Evolutionary conservation across 2,113 vertebrate species (phyloP).

Genomic region (Crocuta crocuta): DNA sequence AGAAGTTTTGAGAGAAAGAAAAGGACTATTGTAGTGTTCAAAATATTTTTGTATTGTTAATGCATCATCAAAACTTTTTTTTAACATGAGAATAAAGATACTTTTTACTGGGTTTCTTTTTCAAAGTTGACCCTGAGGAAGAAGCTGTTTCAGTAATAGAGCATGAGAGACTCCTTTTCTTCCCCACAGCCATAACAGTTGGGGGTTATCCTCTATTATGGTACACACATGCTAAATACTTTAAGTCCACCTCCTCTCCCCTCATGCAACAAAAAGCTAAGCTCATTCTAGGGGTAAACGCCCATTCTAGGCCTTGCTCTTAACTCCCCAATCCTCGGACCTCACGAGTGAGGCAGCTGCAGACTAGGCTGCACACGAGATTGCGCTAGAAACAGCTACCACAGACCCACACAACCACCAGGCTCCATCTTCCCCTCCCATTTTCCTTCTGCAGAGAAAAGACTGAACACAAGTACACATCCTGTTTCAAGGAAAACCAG

Average conservation of each 20-base stretch:
- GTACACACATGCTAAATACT: background rate
- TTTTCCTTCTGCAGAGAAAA: background rate
- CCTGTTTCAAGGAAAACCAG: background rate
- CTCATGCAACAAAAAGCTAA: background rate
- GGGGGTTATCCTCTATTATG: background rate
- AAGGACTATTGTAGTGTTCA: constrained; percentile 83
- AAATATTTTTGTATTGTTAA: constrained; percentile 89
- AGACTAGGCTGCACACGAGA: background rate
- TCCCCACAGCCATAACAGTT: background rate
- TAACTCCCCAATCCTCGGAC: background rate
- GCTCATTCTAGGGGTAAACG: background rate
- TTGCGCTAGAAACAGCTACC: background rate
- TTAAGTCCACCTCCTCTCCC: background rate
- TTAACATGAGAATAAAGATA: constrained; percentile 79
- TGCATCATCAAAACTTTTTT: constrained; percentile 78
- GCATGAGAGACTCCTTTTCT: background rate
- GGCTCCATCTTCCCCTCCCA: background rate
- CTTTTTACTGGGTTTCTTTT: constrained; percentile 81
- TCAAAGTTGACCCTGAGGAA: constrained; percentile 62
- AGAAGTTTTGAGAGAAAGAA: constrained; percentile 71
- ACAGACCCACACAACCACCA: background rate
- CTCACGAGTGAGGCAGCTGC: background rate
- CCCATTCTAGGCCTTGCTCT: background rate
- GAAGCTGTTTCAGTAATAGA: constrained; percentile 63
- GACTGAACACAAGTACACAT: background rate